These are phyloP conservation scores for Spea bombifrons DNA, from an alignment of 2,113 vertebrate species.

Conservation along the genomic window DNA sequence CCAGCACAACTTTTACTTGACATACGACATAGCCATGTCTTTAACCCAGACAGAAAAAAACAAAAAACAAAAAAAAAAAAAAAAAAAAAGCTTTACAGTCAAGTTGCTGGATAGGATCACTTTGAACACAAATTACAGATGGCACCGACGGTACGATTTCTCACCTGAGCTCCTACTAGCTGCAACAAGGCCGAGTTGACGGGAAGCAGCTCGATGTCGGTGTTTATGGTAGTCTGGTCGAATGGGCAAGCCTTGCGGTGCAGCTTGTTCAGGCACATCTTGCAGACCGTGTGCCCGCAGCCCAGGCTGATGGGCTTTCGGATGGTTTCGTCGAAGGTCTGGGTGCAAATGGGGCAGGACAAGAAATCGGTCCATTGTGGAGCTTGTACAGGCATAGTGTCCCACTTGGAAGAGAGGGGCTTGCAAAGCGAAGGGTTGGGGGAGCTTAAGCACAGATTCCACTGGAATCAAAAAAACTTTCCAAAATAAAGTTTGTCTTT, in stretches of 20 bases:
- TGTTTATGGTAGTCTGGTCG: slow-evolving; percentile 97
- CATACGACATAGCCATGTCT: no score
- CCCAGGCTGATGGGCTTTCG: slow-evolving; percentile 96
- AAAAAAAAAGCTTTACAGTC: no score
- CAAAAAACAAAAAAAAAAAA: no score
- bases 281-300: slow-evolving; percentile 97
- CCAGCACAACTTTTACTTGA: no score
- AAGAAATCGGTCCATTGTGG: slow-evolving; percentile 99
- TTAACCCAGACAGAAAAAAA: no score
- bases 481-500: slow-evolving; percentile 67
- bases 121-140: no score
- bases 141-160: no score
- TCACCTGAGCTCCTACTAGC: slow-evolving; percentile 93
- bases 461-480: slow-evolving; percentile 96
- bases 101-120: no score
- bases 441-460: slow-evolving; percentile 88
- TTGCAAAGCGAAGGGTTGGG: slow-evolving; percentile 67
- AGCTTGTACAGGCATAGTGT: slow-evolving; percentile 98
- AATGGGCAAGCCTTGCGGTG: slow-evolving; percentile 98
- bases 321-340: slow-evolving; percentile 96
- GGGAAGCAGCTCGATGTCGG: slow-evolving; percentile 94
- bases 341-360: slow-evolving; percentile 98
- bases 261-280: slow-evolving; percentile 99
- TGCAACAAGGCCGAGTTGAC: slow-evolving; percentile 95
- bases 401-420: slow-evolving; percentile 65